Evolutionary conservation across 2,113 vertebrate genomes (phyloP), one percentile per base, ranked within the genome.

Genomic region (Oxyruncus cristatus): DNA sequence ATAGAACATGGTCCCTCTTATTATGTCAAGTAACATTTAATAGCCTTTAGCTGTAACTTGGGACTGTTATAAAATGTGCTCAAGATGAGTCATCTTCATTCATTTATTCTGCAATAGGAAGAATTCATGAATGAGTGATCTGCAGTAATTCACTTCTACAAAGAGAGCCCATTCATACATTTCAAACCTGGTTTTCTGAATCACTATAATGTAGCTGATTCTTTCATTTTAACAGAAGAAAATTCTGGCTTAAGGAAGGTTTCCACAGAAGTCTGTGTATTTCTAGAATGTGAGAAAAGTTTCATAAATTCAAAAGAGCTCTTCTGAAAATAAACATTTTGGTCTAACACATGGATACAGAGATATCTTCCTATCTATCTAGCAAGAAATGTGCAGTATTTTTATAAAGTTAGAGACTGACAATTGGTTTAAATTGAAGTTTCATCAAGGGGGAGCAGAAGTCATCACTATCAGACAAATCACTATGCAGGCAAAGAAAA

Each of bases 101-200:
- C 93, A 97, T 77, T 93, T 93, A 95, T 85, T 92, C 70, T 95
- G 94, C 78, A 95, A 88, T 93, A 81, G 79, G 87, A 94, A 95
- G 91, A 95, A 96, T 97, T 98, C 94, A 93, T 97, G 97, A 98
- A 98, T 97, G 97, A 96, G 95, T 96, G 89, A 97, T 96, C 93
- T 91, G 80, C 91, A 96, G 85, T 92, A 92, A 97, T 97, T 98
- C 94, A 97, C 30, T 96, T 95, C 91, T 77, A 91, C 94, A 97
- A 98, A 97, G 50, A 90, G 55, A 81, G 91, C 30, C 88, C 95
- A 97, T 97, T 98, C 97, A 97, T 96, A 82, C n/a, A 87, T 93
- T 96, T 96, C 63, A 92, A 95, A 97, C 94, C 74, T 78, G 95
- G n/a, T 61, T 94, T 96, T 94, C 88, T 96, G 91, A 95, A 92